Evolutionary conservation across 2,113 vertebrate species (phyloP).

Genomic region (Chaenogobius annularis): DNA sequence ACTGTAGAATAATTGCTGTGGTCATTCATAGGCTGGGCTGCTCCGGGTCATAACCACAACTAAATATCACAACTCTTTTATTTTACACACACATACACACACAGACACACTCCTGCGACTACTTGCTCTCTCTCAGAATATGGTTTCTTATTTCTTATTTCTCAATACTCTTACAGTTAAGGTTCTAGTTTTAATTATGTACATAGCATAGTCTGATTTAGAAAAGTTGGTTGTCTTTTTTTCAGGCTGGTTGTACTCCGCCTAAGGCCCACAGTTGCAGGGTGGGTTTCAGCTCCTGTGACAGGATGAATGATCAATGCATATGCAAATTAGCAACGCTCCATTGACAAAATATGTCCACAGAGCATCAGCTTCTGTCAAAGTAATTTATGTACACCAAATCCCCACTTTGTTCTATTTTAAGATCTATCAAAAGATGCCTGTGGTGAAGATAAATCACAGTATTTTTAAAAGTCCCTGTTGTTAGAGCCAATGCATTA

Average conservation of each 20-base stretch:
- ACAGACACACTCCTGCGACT: background rate
- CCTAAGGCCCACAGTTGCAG: background rate
- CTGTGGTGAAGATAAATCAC: slow-evolving; percentile 13
- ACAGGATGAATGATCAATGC: too few relatives aligned
- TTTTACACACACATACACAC: background rate
- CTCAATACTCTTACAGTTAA: background rate
- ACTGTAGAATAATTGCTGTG: slow-evolving; percentile 19
- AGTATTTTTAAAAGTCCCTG: slow-evolving; percentile 2
- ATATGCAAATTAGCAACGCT: slow-evolving; percentile 58
- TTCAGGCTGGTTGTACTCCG: too few relatives aligned
- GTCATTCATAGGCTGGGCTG: slow-evolving; percentile 6
- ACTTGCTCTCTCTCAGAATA: background rate
- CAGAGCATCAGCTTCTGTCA: slow-evolving; percentile 28
- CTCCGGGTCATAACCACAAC: background rate
- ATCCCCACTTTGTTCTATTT: slow-evolving; percentile 19
- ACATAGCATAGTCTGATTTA: too few relatives aligned
- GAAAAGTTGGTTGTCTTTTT: too few relatives aligned
- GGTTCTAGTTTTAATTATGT: too few relatives aligned
- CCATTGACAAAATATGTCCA: slow-evolving; percentile 49
- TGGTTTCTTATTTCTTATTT: background rate
- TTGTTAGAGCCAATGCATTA: slow-evolving; percentile 45
- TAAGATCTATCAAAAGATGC: slow-evolving; percentile 1
- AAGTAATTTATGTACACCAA: slow-evolving; percentile 44
- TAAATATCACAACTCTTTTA: background rate
- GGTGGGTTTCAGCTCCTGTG: background rate